These are phyloP conservation scores for Orientallactaga sibirica DNA, from an alignment of 2,797 vertebrate species.

Conservation along the genomic window DNA sequence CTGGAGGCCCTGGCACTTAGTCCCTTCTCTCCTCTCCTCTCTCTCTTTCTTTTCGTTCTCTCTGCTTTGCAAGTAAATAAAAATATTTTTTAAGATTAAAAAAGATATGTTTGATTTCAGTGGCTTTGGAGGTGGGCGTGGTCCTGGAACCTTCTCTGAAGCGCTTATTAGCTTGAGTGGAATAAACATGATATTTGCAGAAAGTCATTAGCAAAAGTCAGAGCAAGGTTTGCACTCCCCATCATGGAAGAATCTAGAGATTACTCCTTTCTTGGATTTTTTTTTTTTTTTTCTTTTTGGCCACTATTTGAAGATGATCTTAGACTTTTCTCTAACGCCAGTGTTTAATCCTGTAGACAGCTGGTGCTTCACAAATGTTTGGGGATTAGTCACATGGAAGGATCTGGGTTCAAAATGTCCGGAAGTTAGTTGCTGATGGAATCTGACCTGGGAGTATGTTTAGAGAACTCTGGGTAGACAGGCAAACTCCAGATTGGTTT, in stretches of 20 bases:
- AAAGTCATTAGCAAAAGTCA: not conserved
- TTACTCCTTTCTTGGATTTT: not conserved
- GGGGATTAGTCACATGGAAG: not conserved
- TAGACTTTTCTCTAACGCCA: not conserved
- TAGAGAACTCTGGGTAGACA: not conserved
- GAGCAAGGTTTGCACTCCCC: not conserved
- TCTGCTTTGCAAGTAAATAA: too few relatives aligned
- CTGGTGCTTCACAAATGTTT: not conserved
- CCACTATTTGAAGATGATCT: not conserved
- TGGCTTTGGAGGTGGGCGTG: not conserved
- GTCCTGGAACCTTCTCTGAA: not conserved
- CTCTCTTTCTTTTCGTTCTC: too few relatives aligned
- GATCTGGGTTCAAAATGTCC: not conserved
- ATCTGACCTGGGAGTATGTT: not conserved
- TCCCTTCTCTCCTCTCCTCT: too few relatives aligned
- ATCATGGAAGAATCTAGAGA: not conserved
- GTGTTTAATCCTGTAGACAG: not conserved
- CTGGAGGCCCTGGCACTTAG: too few relatives aligned
- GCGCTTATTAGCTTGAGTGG: not conserved
- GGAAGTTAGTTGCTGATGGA: not conserved
- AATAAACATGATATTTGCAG: not conserved
- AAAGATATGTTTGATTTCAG: not conserved
- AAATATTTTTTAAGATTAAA: not conserved
- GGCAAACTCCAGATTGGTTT: not conserved
- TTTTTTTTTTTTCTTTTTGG: not conserved